Conservation (phyloP, 2,888 invertebrate genomes). For the Melanostoma scalare region DNA sequence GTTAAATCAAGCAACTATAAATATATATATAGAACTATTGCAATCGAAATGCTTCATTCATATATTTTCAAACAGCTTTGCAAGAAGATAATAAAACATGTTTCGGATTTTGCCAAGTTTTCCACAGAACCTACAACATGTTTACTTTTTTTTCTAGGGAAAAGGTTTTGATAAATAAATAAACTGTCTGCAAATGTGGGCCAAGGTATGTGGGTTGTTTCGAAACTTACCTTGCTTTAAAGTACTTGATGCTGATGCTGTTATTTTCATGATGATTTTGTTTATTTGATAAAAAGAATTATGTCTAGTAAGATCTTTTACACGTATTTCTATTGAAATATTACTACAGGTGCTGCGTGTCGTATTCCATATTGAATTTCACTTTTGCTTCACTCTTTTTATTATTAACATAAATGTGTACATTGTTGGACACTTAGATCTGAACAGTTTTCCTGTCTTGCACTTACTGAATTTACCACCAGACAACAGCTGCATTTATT, state of each 20-base stretch:
- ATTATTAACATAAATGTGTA: conserved; percentile 10
- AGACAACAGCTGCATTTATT: conserved; percentile 59
- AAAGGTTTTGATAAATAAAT: too few relatives aligned
- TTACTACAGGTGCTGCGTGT: conserved; percentile 9
- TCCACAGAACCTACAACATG: too few relatives aligned
- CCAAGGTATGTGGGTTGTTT: neutral
- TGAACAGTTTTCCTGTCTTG: conserved; percentile 59
- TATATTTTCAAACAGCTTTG: too few relatives aligned
- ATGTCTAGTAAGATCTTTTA: neutral
- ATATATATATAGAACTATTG: too few relatives aligned
- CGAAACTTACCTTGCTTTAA: conserved; percentile 19
- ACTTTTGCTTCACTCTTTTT: conserved; percentile 37
- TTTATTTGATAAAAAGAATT: neutral
- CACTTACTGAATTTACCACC: conserved; percentile 54
- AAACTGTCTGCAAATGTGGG: too few relatives aligned
- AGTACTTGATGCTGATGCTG: conserved; percentile 15
- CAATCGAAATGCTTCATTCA: too few relatives aligned
- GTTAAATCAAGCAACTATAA: too few relatives aligned
- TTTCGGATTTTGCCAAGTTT: too few relatives aligned
- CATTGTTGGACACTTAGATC: conserved; percentile 40
- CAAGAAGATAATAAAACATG: too few relatives aligned
- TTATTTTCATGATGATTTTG: conserved; percentile 8
- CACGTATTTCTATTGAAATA: conserved; percentile 7
- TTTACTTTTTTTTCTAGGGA: too few relatives aligned
- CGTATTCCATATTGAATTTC: conserved; percentile 53